These are phyloP conservation scores for Amblyraja radiata DNA, from an alignment of 2,797 vertebrate species.

Conservation along the genomic window DNA sequence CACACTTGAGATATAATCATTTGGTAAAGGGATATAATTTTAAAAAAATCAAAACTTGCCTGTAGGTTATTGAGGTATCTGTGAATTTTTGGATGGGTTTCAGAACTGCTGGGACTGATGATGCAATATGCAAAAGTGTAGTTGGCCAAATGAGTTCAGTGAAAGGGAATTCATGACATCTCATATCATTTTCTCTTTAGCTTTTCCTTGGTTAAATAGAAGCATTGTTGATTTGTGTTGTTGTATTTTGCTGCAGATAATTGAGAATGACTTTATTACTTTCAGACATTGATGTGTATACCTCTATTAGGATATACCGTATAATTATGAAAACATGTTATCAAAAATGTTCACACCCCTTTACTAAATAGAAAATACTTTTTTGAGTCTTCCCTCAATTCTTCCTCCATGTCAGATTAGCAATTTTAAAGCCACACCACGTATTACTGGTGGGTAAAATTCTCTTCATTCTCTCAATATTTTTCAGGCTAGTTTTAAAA, in stretches of 20 bases:
- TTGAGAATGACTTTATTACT: not conserved
- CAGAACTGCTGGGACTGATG: not conserved
- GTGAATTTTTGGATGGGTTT: not conserved
- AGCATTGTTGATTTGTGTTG: not conserved
- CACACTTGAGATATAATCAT: not conserved
- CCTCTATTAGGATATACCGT: not conserved
- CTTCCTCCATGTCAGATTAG: not conserved
- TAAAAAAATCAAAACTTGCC: not conserved
- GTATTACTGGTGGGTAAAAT: not conserved
- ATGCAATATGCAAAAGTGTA: not conserved
- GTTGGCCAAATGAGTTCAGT: not conserved
- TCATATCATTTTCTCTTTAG: not conserved
- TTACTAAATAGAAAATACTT: not conserved
- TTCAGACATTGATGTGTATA: not conserved
- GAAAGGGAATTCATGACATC: not conserved
- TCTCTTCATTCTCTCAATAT: not conserved
- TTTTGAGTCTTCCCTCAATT: not conserved
- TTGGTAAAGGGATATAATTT: too few relatives aligned
- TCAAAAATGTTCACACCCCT: not conserved
- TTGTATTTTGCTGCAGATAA: not conserved
- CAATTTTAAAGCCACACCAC: not conserved
- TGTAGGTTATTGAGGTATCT: not conserved
- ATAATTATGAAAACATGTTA: not conserved
- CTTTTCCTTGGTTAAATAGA: not conserved
- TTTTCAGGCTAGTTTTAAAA: slow-evolving; percentile 2